Percentiles rank a stretch among this genome's conserved stretches.
These are phyloP conservation scores for Thyatira batis DNA, from an alignment of 2,888 invertebrate genomes.

Conservation along the genomic window DNA sequence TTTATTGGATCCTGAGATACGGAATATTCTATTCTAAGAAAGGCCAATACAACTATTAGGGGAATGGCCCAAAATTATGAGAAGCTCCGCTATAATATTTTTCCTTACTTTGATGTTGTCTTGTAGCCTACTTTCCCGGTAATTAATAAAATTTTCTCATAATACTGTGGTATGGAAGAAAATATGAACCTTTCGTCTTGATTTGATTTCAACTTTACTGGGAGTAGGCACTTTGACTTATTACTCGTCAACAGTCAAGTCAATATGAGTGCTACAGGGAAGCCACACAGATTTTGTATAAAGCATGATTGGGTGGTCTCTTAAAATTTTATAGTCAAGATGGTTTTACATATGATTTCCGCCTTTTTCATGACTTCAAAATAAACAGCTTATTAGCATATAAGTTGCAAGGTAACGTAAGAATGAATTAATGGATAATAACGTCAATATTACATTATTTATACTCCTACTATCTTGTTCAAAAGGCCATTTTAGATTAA, in stretches of 20 bases:
- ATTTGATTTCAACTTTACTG: background rate
- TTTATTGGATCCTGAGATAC: background rate
- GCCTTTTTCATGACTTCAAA: no score
- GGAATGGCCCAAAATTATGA: background rate
- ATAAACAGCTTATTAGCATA: no score
- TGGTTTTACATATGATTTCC: no score
- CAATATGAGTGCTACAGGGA: no score
- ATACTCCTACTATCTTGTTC: background rate
- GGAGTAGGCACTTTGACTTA: background rate
- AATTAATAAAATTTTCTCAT: conserved; percentile 22
- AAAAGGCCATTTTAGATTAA: background rate
- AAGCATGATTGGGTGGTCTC: no score
- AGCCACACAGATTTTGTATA: background rate
- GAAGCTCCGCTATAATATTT: background rate
- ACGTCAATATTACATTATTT: background rate
- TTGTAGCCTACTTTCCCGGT: conserved; percentile 28
- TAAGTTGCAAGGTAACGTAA: no score
- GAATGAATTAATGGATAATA: background rate
- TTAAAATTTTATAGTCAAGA: no score
- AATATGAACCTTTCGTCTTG: conserved; percentile 16
- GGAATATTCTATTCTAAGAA: background rate
- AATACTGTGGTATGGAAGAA: conserved; percentile 17
- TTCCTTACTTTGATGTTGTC: conserved; percentile 23
- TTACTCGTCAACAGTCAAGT: background rate
- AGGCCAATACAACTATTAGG: conserved; percentile 3